These are phyloP conservation scores for Genyomyrus donnyi DNA, from an alignment of 2,113 vertebrate species.

Conservation along the genomic window DNA sequence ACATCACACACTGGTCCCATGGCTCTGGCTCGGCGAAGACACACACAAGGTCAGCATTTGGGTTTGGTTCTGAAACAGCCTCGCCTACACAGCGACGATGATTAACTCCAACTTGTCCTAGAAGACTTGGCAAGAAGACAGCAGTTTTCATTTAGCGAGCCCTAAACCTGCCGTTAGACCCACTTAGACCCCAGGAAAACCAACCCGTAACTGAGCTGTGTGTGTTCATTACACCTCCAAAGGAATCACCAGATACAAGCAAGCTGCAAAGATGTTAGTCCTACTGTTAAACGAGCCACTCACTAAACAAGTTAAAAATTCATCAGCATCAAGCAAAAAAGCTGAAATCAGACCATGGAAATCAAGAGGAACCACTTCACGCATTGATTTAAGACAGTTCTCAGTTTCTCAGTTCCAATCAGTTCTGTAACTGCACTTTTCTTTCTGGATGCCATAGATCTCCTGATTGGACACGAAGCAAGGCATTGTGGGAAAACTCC, in stretches of 20 bases:
- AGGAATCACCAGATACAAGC: background rate
- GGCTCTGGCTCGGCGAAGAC: background rate
- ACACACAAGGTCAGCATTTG: background rate
- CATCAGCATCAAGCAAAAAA: background rate
- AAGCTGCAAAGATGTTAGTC: background rate
- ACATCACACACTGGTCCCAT: background rate
- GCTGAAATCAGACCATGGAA: background rate
- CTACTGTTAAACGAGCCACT: background rate
- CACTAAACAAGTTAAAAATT: background rate
- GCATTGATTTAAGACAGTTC: conserved; percentile 44
- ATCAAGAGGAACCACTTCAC: conserved; percentile 14
- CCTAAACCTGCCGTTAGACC: background rate
- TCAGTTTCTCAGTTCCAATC: conserved; percentile 37
- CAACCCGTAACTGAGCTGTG: background rate
- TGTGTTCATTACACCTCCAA: background rate
- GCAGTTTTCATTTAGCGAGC: background rate
- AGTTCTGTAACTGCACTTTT: conserved; percentile 53
- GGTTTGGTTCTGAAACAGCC: background rate
- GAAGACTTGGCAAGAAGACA: background rate
- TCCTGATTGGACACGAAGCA: background rate
- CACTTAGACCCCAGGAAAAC: background rate
- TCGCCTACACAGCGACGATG: background rate
- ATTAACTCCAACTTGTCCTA: background rate
- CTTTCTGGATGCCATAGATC: conserved; percentile 13
- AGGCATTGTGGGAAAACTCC: background rate